Percentiles rank a stretch among this genome's conserved stretches.
Conservation (phyloP, 2,113 vertebrate species). For the Motacilla alba region DNA sequence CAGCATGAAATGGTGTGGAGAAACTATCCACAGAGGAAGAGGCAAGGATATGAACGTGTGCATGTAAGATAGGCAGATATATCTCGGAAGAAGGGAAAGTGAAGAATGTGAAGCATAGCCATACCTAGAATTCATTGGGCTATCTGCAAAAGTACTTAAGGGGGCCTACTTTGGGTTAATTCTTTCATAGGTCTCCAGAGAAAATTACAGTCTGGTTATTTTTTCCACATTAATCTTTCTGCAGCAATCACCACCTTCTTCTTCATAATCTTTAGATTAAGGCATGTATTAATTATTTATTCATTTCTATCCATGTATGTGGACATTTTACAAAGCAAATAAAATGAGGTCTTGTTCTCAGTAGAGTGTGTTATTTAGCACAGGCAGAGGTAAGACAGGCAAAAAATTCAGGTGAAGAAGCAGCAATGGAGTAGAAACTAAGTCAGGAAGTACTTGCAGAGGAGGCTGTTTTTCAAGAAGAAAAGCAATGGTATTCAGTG, state of each 20-base stretch:
- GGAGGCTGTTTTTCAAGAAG: not conserved
- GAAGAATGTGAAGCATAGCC: not conserved
- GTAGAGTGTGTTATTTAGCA: not conserved
- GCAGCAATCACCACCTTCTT: constrained; percentile 24
- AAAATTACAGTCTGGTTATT: constrained; percentile 38
- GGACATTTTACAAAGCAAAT: not conserved
- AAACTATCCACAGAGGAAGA: not conserved
- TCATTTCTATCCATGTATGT: not conserved
- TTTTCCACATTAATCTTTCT: constrained; percentile 27
- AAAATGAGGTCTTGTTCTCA: not conserved
- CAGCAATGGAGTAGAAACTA: not conserved
- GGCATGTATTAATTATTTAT: constrained; percentile 44
- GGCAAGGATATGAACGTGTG: not conserved
- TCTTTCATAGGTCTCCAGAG: constrained; percentile 11
- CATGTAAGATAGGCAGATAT: not conserved
- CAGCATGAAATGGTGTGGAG: not conserved
- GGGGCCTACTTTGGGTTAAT: constrained; percentile 28
- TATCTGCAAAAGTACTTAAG: constrained; percentile 48
- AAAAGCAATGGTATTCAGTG: not conserved
- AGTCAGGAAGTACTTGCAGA: not conserved
- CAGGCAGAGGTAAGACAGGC: not conserved
- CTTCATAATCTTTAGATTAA: constrained; percentile 55
- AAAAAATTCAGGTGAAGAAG: not conserved
- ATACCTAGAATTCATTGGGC: constrained; percentile 26
- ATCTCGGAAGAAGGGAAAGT: not conserved